Evolutionary conservation across 35 echinoderm and acorn worm genomes (phyloP), one percentile per base, ranked within the genome.

Genomic region (Amphiura filiformis): DNA sequence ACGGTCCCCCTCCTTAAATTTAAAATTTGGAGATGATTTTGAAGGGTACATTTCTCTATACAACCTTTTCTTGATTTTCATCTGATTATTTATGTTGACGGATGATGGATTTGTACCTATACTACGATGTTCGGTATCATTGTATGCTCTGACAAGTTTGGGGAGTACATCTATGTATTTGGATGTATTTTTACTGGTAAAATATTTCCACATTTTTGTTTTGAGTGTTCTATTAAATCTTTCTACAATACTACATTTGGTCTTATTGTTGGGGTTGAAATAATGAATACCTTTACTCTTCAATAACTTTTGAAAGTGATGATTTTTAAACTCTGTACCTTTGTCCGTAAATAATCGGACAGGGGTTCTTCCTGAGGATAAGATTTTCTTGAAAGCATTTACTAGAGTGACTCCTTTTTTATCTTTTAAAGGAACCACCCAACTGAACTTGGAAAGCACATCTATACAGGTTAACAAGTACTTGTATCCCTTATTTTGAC

Each of bases 251-350:
- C 77, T 87, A 13, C 91, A 84, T 84, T 93, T 93, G 7, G 91
- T 97, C 44, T 97, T 91, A 34, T 97, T 93, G 36, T 93, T 77
- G 14, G 91, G 88, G 1, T 84, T 90, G 77, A 85, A 97, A 42
- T 87, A 97, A 34, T 41, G 57, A 36, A 97, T 93, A 17, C 34
- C 64, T 33, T 93, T 23, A 31, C 61, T 49, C 47, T 78, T 77
- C 18, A 97, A 34, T 32, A 88, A 91, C 18, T 31, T 78, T 35
- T 95, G 89, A 85, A 93, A 89, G 1, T 28, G 15, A 31, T 38
- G 44, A 39, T 89, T 93, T 31, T 42, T 56, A 35, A 93, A 94
- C 79, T 91, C 88, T 13, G 84, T 64, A 0, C 90, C 90, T 77
- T 92, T 82, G 38, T 92, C 85, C 11, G 84, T 80, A 0, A 82